Evolutionary conservation across 2,888 invertebrate species (phyloP).

Genomic region (Chrysina gloriosa): DNA sequence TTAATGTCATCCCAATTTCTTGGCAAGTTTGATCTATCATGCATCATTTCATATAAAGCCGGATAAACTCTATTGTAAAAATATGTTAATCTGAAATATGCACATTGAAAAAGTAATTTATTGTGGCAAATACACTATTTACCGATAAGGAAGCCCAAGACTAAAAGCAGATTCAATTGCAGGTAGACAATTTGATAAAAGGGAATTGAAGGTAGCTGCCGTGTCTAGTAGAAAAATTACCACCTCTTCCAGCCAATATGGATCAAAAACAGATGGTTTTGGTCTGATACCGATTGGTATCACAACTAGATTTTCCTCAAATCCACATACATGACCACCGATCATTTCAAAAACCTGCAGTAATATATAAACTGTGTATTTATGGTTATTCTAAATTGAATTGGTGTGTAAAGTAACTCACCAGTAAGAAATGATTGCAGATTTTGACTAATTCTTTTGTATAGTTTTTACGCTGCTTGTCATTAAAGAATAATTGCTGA

Average conservation of each 20-base stretch:
- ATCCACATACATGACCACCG: conserved; percentile 58
- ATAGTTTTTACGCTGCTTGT: conserved; percentile 52
- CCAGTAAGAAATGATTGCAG: conserved; percentile 56
- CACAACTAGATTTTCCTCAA: conserved; percentile 53
- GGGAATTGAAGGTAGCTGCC: conserved; percentile 53
- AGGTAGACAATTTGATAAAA: conserved; percentile 56
- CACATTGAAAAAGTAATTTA: neutral
- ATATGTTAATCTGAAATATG: conserved; percentile 74
- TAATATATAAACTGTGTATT: conserved; percentile 36
- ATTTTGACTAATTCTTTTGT: conserved; percentile 57
- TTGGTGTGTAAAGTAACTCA: conserved; percentile 50
- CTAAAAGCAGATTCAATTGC: conserved; percentile 54
- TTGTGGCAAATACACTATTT: too few species aligned
- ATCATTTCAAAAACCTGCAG: conserved; percentile 59
- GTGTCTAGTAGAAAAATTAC: conserved; percentile 58
- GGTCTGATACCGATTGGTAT: conserved; percentile 56
- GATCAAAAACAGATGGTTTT: conserved; percentile 57
- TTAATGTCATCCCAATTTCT: conserved; percentile 51
- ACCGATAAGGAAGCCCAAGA: conserved; percentile 62
- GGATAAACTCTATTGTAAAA: conserved; percentile 83
- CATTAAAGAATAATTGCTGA: conserved; percentile 55
- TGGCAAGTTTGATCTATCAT: conserved; percentile 52
- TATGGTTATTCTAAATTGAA: too few species aligned
- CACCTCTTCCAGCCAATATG: conserved; percentile 60
- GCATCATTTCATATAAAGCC: conserved; percentile 71